Conservation (phyloP, 2,113 vertebrate species). For the Hydropotes inermis region DNA sequence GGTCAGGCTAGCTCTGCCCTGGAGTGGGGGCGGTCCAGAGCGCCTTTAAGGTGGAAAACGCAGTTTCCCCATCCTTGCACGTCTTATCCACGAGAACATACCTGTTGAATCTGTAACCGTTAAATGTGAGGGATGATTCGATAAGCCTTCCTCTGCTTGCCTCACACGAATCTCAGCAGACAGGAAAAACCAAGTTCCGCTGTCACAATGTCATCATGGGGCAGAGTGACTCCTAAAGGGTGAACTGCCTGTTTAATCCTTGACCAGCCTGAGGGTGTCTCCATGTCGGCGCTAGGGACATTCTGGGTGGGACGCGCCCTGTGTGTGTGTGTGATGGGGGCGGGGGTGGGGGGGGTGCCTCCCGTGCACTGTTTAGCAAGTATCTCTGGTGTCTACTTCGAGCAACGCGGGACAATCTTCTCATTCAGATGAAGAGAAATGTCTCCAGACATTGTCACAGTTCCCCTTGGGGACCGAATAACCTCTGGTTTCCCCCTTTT, state of each 20-base stretch:
- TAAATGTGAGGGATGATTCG: neutral
- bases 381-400: neutral
- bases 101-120: fast-evolving
- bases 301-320: fast-evolving
- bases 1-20: neutral
- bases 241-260: fast-evolving
- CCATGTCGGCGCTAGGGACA: fast-evolving
- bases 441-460: neutral
- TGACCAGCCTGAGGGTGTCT: neutral
- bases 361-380: neutral
- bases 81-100: no score
- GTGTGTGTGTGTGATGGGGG: neutral
- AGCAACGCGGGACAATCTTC: no score
- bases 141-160: fast-evolving
- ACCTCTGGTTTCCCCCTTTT: neutral
- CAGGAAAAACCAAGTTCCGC: fast-evolving
- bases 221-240: no score
- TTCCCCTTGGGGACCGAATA: neutral
- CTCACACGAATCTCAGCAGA: neutral
- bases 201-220: fast-evolving
- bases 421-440: neutral
- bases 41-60: neutral
- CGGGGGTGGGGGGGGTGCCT: no score
- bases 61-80: fast-evolving
- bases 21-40: neutral